Conservation (phyloP, 2,888 invertebrate species). For the Drosophila peninsularis region DNA sequence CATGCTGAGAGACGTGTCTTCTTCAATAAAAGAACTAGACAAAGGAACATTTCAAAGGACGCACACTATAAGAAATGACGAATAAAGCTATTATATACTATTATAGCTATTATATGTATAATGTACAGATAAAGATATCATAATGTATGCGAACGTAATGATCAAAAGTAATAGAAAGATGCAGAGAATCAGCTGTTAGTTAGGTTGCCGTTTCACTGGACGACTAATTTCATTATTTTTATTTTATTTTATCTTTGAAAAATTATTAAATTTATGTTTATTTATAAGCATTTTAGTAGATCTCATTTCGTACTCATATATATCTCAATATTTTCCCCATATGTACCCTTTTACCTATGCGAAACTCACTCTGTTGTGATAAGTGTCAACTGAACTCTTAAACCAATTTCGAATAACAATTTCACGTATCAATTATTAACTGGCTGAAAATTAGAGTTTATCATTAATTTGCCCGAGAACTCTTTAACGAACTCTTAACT, state of each 20-base stretch:
- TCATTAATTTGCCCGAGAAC: conserved; percentile 8
- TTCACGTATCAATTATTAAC: conserved; percentile 22
- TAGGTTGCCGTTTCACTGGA: too few species aligned
- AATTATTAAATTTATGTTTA: too few species aligned
- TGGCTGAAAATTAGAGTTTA: conserved; percentile 19
- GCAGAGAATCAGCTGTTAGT: neutral
- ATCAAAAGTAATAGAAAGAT: neutral
- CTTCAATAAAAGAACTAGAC: conserved; percentile 19
- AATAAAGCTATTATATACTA: neutral
- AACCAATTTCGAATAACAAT: neutral
- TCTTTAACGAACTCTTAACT: conserved; percentile 19
- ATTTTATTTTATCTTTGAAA: too few species aligned
- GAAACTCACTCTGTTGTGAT: neutral
- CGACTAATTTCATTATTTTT: too few species aligned
- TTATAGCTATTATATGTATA: neutral
- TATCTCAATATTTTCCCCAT: too few species aligned
- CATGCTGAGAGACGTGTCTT: conserved; percentile 34
- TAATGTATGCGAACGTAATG: too few species aligned
- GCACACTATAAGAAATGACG: neutral
- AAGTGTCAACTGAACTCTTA: neutral
- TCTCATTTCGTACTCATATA: too few species aligned
- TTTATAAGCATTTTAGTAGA: too few species aligned
- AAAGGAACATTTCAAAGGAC: conserved; percentile 16
- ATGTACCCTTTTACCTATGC: too few species aligned
- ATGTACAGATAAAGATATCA: neutral